These are phyloP conservation scores for Agrilus planipennis DNA, from an alignment of 1,140 invertebrate genomes.

Conservation along the genomic window DNA sequence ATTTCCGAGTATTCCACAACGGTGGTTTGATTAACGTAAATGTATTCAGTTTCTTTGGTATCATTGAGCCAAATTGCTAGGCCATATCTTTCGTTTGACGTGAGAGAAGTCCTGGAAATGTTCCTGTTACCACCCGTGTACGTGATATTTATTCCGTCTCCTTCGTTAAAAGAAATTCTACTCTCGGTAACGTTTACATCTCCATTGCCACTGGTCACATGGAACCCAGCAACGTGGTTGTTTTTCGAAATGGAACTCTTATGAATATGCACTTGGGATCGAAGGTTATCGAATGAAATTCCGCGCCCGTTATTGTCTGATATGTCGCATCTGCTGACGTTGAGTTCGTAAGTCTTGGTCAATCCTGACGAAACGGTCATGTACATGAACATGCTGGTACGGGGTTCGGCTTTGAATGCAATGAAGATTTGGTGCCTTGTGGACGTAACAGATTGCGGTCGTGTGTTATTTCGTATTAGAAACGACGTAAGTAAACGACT, in stretches of 20 bases:
- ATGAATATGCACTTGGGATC: slow-evolving; percentile 69
- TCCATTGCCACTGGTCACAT: slow-evolving; percentile 74
- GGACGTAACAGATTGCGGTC: slow-evolving; percentile 74
- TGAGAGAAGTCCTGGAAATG: slow-evolving; percentile 66
- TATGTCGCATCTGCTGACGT: slow-evolving; percentile 73
- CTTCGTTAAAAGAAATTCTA: slow-evolving; percentile 80
- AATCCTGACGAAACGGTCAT: slow-evolving; percentile 63
- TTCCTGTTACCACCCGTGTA: slow-evolving; percentile 84
- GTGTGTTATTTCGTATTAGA: slow-evolving; percentile 60
- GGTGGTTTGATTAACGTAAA: slow-evolving; percentile 70
- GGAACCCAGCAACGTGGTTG: slow-evolving; percentile 76
- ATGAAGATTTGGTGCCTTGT: slow-evolving; percentile 65
- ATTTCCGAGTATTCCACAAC: slow-evolving; percentile 79
- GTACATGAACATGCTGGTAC: slow-evolving; percentile 57
- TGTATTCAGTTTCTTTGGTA: slow-evolving; percentile 66
- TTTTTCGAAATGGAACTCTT: slow-evolving; percentile 75
- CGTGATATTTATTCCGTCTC: slow-evolving; percentile 84
- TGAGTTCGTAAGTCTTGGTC: slow-evolving; percentile 76
- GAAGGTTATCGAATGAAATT: slow-evolving; percentile 70
- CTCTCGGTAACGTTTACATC: slow-evolving; percentile 87
- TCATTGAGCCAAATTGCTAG: slow-evolving; percentile 81
- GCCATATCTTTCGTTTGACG: slow-evolving; percentile 75
- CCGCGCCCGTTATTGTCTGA: slow-evolving; percentile 88
- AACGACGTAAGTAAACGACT: slow-evolving; percentile 58
- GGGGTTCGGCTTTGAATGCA: slow-evolving; percentile 55